Percentiles rank a stretch among this genome's conserved stretches.
Evolutionary conservation across 1,140 invertebrate species (phyloP).

Genomic region (Nilaparvata lugens): DNA sequence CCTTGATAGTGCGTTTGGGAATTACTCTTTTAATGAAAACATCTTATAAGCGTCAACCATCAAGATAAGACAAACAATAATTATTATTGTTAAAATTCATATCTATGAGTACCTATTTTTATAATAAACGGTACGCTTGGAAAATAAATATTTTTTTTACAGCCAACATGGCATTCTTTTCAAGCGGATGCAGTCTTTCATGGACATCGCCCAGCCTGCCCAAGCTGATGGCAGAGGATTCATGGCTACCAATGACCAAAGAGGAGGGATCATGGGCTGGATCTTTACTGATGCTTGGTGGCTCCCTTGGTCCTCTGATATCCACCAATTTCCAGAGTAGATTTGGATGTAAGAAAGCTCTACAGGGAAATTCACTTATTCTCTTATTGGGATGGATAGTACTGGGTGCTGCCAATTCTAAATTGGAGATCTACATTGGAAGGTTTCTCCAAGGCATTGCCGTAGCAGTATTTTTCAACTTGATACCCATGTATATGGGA

Average conservation of each 20-base stretch:
- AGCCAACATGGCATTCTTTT: constrained; percentile 57
- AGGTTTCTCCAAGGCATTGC: not conserved
- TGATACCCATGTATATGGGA: not conserved
- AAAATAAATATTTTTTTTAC: no score
- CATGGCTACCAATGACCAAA: constrained; percentile 10
- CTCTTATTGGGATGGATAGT: not conserved
- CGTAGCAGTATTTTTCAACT: not conserved
- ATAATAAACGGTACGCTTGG: no score
- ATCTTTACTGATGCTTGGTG: constrained; percentile 3
- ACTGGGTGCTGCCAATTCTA: not conserved
- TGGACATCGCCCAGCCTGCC: constrained; percentile 64
- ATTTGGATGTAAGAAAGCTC: constrained; percentile 38
- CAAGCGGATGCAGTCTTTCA: constrained; percentile 53
- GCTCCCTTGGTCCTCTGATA: not conserved
- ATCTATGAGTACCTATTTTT: no score
- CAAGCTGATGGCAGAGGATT: constrained; percentile 38
- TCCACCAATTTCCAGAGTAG: not conserved
- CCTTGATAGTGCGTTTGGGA: no score
- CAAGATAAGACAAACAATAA: no score
- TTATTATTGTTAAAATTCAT: no score
- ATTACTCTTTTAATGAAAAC: no score
- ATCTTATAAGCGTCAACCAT: no score
- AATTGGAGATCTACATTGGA: not conserved
- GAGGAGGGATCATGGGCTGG: constrained; percentile 8
- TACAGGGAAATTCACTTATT: not conserved